Conservation (phyloP, 2,797 vertebrate genomes). For the Bradypus variegatus region DNA sequence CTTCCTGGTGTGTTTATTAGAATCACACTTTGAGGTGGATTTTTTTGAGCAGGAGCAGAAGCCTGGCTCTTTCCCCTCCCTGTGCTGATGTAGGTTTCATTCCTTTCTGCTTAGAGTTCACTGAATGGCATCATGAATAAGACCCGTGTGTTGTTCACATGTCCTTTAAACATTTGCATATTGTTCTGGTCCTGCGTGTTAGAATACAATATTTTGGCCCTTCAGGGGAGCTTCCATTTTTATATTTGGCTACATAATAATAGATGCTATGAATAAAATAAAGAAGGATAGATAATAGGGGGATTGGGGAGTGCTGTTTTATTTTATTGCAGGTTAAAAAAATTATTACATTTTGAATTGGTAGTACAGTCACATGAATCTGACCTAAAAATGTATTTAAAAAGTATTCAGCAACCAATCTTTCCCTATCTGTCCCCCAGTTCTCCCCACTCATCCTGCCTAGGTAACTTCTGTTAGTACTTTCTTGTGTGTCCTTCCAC, state of each 20-base stretch:
- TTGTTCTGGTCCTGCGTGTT: not conserved
- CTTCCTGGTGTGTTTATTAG: not conserved
- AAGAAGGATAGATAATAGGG: not conserved
- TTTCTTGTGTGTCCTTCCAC: not conserved
- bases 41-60: not conserved
- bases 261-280: not conserved
- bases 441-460: not conserved
- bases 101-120: not conserved
- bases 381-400: not conserved
- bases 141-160: not conserved
- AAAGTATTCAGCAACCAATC: not conserved
- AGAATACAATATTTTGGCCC: not conserved
- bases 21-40: not conserved
- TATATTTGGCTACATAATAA: not conserved
- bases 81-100: not conserved
- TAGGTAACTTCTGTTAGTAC: not conserved
- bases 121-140: not conserved
- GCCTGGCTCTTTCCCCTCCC: not conserved
- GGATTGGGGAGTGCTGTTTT: not conserved
- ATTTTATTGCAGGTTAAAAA: not conserved
- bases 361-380: not conserved
- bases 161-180: not conserved
- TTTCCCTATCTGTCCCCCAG: not conserved
- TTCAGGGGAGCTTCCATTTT: not conserved
- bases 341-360: not conserved